Percentiles rank a stretch among this genome's conserved stretches.
phyloP scores from a whole-genome alignment of 2,113 vertebrate genomes.

The Vidua chalybeata region DNA sequence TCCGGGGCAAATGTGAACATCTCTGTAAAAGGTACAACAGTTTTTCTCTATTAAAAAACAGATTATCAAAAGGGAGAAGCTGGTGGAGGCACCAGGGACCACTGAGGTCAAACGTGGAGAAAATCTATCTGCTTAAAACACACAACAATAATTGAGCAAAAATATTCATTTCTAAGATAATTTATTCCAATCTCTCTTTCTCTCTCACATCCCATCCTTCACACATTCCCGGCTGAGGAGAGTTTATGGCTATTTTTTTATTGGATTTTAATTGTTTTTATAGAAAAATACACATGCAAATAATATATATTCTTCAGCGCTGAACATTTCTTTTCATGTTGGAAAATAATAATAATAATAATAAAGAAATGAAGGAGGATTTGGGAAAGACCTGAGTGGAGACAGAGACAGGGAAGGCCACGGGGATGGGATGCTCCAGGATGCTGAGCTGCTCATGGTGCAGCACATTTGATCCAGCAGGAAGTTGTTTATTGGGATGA shows the following conservation, averaged over 20 bases:
- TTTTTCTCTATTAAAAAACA: not conserved
- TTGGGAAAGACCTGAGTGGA: not conserved
- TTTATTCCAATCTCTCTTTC: conserved; percentile 36
- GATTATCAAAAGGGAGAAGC: not conserved
- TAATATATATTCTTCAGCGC: not conserved
- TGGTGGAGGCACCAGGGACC: not conserved
- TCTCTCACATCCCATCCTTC: not conserved
- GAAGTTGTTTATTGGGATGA: rapidly evolving
- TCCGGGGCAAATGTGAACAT: not conserved
- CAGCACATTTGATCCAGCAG: not conserved
- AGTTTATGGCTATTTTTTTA: not conserved
- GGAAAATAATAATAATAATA: not conserved
- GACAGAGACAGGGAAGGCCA: not conserved
- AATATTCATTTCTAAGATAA: not conserved
- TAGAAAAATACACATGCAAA: conserved; percentile 69
- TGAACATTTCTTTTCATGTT: not conserved
- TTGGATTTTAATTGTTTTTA: not conserved
- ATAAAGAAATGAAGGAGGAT: not conserved
- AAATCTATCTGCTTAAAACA: not conserved
- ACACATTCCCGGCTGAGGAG: rapidly evolving
- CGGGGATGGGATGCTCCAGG: not conserved
- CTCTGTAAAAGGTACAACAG: not conserved
- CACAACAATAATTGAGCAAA: not conserved
- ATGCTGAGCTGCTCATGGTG: not conserved
- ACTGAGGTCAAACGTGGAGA: rapidly evolving